Evolutionary conservation across 2,113 vertebrate genomes (phyloP).

Genomic region (Amia ocellicauda): DNA sequence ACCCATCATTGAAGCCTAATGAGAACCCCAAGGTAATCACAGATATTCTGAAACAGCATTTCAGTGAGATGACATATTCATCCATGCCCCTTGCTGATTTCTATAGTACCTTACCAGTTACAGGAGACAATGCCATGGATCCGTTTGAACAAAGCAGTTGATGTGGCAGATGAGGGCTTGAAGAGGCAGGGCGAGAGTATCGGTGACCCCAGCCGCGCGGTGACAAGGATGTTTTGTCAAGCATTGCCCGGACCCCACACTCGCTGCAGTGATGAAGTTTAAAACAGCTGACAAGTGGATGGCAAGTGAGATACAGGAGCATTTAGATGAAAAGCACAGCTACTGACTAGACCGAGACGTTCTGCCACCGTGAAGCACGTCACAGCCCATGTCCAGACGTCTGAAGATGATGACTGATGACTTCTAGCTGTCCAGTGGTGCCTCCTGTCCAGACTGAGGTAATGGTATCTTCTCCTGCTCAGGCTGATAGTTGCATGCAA

Average conservation of each 20-base stretch:
- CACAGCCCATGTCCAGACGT: too few relatives aligned
- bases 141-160: constrained; percentile 14
- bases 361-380: too few relatives aligned
- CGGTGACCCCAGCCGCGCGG: background rate
- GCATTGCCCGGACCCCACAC: constrained; percentile 10
- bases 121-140: constrained; percentile 13
- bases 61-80: constrained; percentile 24
- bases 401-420: too few relatives aligned
- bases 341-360: too few relatives aligned
- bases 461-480: too few relatives aligned
- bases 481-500: too few relatives aligned
- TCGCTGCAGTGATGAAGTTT: constrained; percentile 12
- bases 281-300: constrained; percentile 23
- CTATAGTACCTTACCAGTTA: constrained; percentile 22
- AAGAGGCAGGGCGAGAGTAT: constrained; percentile 9
- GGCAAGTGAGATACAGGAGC: constrained; percentile 16
- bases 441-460: too few relatives aligned
- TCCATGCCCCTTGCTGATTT: constrained; percentile 28
- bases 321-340: too few relatives aligned
- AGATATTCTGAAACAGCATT: constrained; percentile 26
- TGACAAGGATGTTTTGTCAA: constrained; percentile 24
- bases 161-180: background rate
- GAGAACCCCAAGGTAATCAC: constrained; percentile 4
- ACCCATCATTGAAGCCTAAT: background rate
- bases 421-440: too few relatives aligned